phyloP scores from a whole-genome alignment of 2,888 invertebrate genomes.

The Pelosia muscerda region DNA sequence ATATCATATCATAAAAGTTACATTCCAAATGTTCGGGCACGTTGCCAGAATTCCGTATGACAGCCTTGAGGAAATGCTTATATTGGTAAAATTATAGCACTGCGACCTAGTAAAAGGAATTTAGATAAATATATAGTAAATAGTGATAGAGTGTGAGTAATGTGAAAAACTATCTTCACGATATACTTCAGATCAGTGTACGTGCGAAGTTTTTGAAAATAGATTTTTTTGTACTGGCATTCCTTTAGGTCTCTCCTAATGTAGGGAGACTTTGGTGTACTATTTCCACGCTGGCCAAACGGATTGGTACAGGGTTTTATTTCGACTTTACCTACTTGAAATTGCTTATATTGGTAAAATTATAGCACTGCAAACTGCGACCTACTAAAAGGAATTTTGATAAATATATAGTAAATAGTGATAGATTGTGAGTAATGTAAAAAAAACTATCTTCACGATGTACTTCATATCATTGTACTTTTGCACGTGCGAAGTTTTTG shows the following conservation, averaged over 20 bases:
- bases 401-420: no score
- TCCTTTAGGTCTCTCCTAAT: no score
- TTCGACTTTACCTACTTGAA: no score
- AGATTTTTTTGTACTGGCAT: no score
- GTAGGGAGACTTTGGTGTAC: no score
- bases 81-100: background rate
- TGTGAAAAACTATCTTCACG: background rate
- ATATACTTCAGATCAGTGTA: no score
- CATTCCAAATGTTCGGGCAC: background rate
- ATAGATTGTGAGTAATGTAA: background rate
- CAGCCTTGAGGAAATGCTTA: slow-evolving; percentile 3
- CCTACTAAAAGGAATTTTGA: slow-evolving; percentile 2
- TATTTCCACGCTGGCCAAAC: no score
- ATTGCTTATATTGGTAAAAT: background rate
- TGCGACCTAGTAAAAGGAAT: background rate
- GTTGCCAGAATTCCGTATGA: background rate
- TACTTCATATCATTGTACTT: no score
- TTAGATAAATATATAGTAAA: no score
- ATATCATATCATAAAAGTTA: slow-evolving; percentile 1
- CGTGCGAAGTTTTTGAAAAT: no score
- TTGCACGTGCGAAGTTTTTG: no score
- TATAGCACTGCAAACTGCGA: background rate
- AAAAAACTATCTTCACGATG: background rate
- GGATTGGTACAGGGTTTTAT: no score
- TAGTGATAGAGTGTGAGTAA: background rate